phyloP scores from a whole-genome alignment of 2,797 vertebrate species.

The Caiman crocodilus region DNA sequence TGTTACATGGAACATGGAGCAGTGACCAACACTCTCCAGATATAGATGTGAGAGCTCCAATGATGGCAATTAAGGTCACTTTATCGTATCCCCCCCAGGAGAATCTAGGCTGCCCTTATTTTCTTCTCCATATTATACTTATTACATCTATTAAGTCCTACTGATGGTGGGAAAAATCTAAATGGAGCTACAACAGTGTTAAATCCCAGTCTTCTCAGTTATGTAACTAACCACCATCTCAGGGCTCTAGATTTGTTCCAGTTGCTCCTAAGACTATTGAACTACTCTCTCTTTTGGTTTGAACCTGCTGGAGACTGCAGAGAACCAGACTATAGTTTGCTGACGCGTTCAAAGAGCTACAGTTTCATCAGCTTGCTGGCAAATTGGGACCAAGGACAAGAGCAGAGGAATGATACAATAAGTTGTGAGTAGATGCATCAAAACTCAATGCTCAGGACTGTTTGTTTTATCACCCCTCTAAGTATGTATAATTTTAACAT shows the following conservation, averaged over 20 bases:
- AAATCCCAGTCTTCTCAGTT: conserved; percentile 6
- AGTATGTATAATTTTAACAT: conserved; percentile 20
- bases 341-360: conserved; percentile 44
- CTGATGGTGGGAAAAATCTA: neutral
- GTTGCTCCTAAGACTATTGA: conserved; percentile 8
- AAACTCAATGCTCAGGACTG: neutral
- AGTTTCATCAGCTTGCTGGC: conserved; percentile 54
- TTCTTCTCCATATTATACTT: neutral
- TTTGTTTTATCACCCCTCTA: conserved; percentile 51
- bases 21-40: too few species aligned
- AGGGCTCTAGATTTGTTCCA: conserved; percentile 44
- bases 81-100: too few species aligned
- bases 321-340: conserved; percentile 44
- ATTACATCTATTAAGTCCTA: neutral
- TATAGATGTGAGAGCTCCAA: too few species aligned
- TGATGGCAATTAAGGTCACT: too few species aligned
- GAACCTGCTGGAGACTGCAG: conserved; percentile 47
- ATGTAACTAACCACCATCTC: neutral
- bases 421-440: conserved; percentile 13
- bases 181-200: neutral
- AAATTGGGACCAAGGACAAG: conserved; percentile 46
- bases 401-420: conserved; percentile 34
- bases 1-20: too few species aligned
- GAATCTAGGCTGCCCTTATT: too few species aligned
- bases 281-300: conserved; percentile 37